Conservation (phyloP, 2,888 invertebrate genomes). For the Tetragnatha montana region DNA sequence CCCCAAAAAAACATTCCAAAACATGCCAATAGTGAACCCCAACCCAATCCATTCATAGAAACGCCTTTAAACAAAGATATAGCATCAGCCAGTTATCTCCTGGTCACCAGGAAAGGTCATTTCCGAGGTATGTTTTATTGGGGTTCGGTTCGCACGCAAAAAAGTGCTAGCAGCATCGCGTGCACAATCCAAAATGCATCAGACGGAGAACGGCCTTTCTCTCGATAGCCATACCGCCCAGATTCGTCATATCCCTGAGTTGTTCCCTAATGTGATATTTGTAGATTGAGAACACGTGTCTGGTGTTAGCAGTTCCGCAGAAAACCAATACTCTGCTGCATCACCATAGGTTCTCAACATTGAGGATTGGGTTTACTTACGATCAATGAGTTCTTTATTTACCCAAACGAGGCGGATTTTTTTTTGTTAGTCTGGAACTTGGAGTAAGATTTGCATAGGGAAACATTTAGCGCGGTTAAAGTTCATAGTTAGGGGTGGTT, state of each 20-base stretch:
- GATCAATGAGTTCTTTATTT: too few relatives aligned
- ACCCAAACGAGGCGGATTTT: too few relatives aligned
- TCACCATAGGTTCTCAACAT: neutral
- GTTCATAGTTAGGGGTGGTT: too few relatives aligned
- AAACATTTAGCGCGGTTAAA: too few relatives aligned
- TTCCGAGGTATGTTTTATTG: neutral
- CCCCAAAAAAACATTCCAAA: too few relatives aligned
- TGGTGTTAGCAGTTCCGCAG: neutral
- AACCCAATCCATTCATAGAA: too few relatives aligned
- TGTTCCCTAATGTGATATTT: slow-evolving; percentile 9
- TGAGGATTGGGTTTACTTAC: neutral
- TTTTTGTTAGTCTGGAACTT: too few relatives aligned
- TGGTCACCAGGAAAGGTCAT: neutral
- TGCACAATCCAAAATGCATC: neutral
- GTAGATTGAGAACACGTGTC: slow-evolving; percentile 1
- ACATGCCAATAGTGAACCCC: too few relatives aligned
- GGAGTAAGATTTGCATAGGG: too few relatives aligned
- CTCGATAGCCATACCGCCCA: neutral
- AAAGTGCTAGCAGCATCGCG: neutral
- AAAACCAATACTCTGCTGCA: neutral
- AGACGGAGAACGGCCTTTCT: neutral
- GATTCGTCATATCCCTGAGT: neutral
- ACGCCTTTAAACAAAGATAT: too few relatives aligned
- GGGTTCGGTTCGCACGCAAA: neutral
- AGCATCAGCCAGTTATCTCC: too few relatives aligned